phyloP scores from a whole-genome alignment of 2,888 invertebrate species.

The Parthenolecanium corni region DNA sequence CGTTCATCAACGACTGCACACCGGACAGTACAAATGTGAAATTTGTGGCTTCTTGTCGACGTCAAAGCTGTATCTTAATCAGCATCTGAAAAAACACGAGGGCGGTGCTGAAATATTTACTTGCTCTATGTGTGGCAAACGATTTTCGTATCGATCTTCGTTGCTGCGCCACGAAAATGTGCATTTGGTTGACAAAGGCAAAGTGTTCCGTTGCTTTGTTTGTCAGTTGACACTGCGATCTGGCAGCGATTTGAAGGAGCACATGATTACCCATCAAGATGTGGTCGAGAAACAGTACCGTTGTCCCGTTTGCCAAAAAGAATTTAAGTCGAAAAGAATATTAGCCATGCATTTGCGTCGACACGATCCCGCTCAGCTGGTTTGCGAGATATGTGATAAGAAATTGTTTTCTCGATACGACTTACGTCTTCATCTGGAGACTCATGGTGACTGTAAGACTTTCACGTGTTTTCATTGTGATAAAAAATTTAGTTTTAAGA shows the following conservation, averaged over 20 bases:
- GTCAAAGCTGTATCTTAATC: conserved; percentile 6
- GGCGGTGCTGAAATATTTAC: neutral
- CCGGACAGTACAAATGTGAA: conserved; percentile 15
- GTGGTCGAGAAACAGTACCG: neutral
- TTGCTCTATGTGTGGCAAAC: neutral
- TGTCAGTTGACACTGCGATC: conserved; percentile 2
- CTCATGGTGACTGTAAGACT: conserved; percentile 8
- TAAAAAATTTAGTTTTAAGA: conserved; percentile 13
- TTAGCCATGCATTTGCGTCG: neutral
- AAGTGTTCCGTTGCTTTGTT: conserved; percentile 7
- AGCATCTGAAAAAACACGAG: conserved; percentile 8
- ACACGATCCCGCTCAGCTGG: neutral
- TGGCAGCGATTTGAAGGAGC: neutral
- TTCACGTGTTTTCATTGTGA: conserved; percentile 15
- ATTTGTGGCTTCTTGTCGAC: conserved; percentile 4
- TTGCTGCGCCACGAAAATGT: conserved; percentile 5
- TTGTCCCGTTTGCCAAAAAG: neutral
- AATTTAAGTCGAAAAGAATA: conserved; percentile 1
- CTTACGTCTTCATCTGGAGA: conserved; percentile 5
- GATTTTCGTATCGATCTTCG: conserved; percentile 7
- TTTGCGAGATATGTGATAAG: conserved; percentile 2
- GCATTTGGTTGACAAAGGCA: conserved; percentile 4
- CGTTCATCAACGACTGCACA: conserved; percentile 9
- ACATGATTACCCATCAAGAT: neutral
- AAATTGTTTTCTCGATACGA: conserved; percentile 6